Conservation (phyloP, 2,888 invertebrate genomes). For the Scrobipalpa atriplicella region DNA sequence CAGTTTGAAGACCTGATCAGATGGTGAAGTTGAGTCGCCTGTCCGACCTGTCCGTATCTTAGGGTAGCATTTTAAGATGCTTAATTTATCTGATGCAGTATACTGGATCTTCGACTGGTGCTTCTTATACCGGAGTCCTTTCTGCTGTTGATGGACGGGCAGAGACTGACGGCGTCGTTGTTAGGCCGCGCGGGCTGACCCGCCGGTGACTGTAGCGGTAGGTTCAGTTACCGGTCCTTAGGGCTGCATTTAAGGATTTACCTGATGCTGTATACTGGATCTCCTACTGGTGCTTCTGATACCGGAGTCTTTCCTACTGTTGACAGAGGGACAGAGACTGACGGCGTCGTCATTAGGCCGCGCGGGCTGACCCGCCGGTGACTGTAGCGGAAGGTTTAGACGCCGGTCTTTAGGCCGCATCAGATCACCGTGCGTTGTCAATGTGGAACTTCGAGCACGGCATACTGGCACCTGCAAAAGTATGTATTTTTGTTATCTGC, state of each 20-base stretch:
- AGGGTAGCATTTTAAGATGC: too few species aligned
- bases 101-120: too few species aligned
- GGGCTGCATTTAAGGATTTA: too few species aligned
- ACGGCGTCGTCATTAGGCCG: conserved; percentile 83
- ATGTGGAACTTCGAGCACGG: conserved; percentile 75
- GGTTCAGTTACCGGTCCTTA: too few species aligned
- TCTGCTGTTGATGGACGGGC: too few species aligned
- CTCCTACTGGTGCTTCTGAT: conserved; percentile 92
- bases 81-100: conserved; percentile 63
- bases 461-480: conserved; percentile 64
- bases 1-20: too few species aligned
- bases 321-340: conserved; percentile 89
- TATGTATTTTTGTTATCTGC: neutral
- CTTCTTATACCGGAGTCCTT: too few species aligned
- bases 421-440: conserved; percentile 70
- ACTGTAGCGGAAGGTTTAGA: conserved; percentile 72
- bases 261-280: conserved; percentile 91
- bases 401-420: conserved; percentile 67
- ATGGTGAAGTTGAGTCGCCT: too few species aligned
- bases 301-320: conserved; percentile 94
- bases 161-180: conserved; percentile 72
- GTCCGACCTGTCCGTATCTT: too few species aligned
- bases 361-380: conserved; percentile 53
- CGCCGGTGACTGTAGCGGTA: too few species aligned
- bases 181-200: too few species aligned